Evolutionary conservation across 2,797 vertebrate genomes (phyloP).

Genomic region (Pristis pectinata): DNA sequence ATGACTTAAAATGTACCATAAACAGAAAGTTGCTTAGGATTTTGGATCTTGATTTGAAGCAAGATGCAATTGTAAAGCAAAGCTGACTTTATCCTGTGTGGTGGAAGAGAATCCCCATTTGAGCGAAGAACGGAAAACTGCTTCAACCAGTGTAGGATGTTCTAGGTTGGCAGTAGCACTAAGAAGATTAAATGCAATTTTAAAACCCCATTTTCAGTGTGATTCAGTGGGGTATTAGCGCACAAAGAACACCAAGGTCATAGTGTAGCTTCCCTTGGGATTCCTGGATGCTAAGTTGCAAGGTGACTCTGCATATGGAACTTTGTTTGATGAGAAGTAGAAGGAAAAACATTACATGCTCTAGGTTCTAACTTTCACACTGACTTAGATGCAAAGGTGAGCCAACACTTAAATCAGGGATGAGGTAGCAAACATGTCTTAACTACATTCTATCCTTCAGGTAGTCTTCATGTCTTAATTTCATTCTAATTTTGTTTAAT

Average conservation of each 20-base stretch:
- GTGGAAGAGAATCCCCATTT: neutral
- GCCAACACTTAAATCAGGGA: neutral
- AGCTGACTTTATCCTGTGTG: neutral
- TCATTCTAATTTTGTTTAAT: neutral
- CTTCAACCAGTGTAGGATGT: neutral
- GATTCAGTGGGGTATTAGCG: neutral
- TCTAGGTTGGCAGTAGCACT: neutral
- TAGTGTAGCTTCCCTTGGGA: neutral
- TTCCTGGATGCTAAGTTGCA: neutral
- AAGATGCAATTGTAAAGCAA: neutral
- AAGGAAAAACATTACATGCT: neutral
- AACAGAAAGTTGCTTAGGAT: neutral
- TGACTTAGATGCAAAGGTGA: neutral
- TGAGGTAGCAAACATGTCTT: no score
- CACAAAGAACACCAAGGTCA: neutral
- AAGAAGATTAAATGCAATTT: neutral
- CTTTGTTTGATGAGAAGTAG: neutral
- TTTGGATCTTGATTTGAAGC: neutral
- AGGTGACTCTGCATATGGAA: neutral
- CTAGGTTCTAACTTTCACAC: neutral
- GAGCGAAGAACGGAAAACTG: neutral
- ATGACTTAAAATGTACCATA: neutral
- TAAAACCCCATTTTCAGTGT: neutral
- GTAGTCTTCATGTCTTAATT: no score
- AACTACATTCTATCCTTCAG: no score